These are phyloP conservation scores for Polyommatus iphigenia DNA, from an alignment of 2,888 invertebrate genomes.

Conservation along the genomic window DNA sequence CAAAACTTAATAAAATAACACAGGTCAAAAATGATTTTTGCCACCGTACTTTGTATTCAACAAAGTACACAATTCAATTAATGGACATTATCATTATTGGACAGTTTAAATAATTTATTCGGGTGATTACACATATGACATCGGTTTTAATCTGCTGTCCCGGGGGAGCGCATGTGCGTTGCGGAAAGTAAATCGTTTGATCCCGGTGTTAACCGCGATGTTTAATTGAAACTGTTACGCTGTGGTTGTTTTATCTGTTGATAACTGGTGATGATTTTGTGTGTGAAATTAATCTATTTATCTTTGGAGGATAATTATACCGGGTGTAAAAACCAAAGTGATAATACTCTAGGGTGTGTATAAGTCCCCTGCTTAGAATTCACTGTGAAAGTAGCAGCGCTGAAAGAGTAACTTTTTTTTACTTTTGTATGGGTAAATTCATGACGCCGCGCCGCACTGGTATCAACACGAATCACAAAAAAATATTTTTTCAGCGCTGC, in stretches of 20 bases:
- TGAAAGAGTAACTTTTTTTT: too few species aligned
- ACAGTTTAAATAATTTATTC: constrained; percentile 9
- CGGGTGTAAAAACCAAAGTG: too few species aligned
- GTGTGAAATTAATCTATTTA: constrained; percentile 34
- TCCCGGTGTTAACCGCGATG: constrained; percentile 43
- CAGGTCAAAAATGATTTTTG: neutral
- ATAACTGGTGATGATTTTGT: constrained; percentile 35
- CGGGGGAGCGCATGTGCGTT: constrained; percentile 24
- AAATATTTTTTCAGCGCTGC: too few species aligned
- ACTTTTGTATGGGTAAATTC: too few species aligned
- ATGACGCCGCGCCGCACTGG: too few species aligned
- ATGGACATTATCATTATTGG: constrained; percentile 11
- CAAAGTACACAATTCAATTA: constrained; percentile 11
- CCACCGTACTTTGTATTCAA: neutral
- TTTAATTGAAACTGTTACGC: constrained; percentile 50
- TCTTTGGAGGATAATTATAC: too few species aligned
- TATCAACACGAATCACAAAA: too few species aligned
- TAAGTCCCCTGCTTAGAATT: too few species aligned
- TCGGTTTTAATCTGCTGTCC: constrained; percentile 27
- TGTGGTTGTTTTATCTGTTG: constrained; percentile 42
- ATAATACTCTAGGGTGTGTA: too few species aligned
- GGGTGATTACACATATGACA: constrained; percentile 16
- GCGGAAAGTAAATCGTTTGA: constrained; percentile 50
- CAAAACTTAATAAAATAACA: neutral
- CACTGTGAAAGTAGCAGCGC: too few species aligned